Evolutionary conservation across 2,888 invertebrate genomes (phyloP), one percentile per base, ranked within the genome.

Genomic region (Dichetophora obliterata): DNA sequence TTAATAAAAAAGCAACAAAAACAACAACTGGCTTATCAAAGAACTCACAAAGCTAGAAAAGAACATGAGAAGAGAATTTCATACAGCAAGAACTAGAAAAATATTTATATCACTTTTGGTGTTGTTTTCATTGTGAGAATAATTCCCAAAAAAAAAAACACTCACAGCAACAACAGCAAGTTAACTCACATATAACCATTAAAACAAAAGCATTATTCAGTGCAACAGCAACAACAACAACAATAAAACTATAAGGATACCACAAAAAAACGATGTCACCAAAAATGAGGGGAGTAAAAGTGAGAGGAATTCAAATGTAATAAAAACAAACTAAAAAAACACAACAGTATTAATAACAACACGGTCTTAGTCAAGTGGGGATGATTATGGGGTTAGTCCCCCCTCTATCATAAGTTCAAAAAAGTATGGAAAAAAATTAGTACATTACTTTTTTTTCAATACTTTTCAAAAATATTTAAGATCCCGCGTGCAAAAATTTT

Each of bases 191-290:
- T 14, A 14, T 43, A 43, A 43, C 43, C 11, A 43, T 5, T 11
- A 43, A 43, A 43, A 4, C 11, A 11, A 43, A 43, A 43, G 43
- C 11, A 11, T 3, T 43, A 43, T 43, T 14, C 14, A 43, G 43
- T 43, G 43, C 43, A 43, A 11, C 59, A 59, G 24, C 24, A 19
- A 27, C 59, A 59, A 59, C 54, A 54, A 54, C 54, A 59, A 24
- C n/a, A 24, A 19, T 14, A 59, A 3, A 19, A 59, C 24, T 14
- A 24, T 27, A 24, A 59, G 27, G 24, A 27, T 27, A 16, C 59
- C 59, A 59, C 24, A 59, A 54, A 54, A 59, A 59, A 59, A 27
- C 59, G 59, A 59, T 59, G 59, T 59, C 59, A 59, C 24, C 59
- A 59, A 59, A 59, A 27, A 43, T 43, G 43, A 43, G 43, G 43